A percentile compares a stretch with the other conserved stretches of the same genome.
Evolutionary conservation across 2,888 invertebrate species (phyloP).

Genomic region (Synanthedon tipuliformis): DNA sequence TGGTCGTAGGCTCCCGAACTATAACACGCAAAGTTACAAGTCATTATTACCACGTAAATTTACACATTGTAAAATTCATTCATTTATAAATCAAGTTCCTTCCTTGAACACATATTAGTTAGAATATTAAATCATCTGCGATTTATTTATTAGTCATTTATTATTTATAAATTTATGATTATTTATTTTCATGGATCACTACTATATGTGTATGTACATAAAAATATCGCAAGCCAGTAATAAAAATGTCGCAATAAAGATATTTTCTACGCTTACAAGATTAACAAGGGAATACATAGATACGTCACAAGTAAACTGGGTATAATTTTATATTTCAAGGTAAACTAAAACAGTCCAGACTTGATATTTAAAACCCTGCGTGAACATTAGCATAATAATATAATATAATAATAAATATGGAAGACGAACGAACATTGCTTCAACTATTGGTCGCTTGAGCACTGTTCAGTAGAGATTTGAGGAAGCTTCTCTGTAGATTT

Average conservation of each 20-base stretch:
- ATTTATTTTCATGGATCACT: too few species aligned
- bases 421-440: constrained; percentile 48
- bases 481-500: constrained; percentile 33
- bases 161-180: too few species aligned
- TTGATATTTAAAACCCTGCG: not conserved
- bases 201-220: not conserved
- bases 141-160: too few species aligned
- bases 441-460: constrained; percentile 64
- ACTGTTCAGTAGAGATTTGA: constrained; percentile 56
- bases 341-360: constrained; percentile 1
- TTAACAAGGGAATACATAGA: constrained; percentile 32
- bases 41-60: too few species aligned
- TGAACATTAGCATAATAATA: constrained; percentile 14
- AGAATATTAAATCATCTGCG: too few species aligned
- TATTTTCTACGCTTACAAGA: constrained; percentile 29
- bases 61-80: too few species aligned
- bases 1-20: too few species aligned
- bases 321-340: constrained; percentile 1
- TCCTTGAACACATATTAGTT: too few species aligned
- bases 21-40: too few species aligned
- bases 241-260: constrained; percentile 28
- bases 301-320: constrained; percentile 7
- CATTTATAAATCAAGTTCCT: too few species aligned
- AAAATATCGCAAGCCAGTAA: constrained; percentile 27
- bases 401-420: constrained; percentile 24